Percentiles rank a stretch among this genome's conserved stretches.
phyloP scores from a whole-genome alignment of 2,888 invertebrate genomes.

The Drosophila prolongata region DNA sequence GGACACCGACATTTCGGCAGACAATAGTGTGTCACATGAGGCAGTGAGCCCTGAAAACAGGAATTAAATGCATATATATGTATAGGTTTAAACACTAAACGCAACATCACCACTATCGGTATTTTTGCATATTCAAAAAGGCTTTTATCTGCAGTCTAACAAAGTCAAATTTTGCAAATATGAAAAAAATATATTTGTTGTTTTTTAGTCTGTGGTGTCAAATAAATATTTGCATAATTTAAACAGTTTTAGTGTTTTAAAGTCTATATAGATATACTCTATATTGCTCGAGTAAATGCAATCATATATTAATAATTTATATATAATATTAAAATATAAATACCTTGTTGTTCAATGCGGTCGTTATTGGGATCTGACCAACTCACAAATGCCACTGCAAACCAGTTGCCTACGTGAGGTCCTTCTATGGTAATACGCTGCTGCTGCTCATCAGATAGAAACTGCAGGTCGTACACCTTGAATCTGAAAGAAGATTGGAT shows the following conservation, averaged over 20 bases:
- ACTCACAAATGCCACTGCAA: slow-evolving; percentile 90
- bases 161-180: slow-evolving; percentile 1
- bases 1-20: slow-evolving; percentile 88
- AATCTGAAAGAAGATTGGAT: slow-evolving; percentile 73
- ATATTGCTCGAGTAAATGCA: too few relatives aligned
- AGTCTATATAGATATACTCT: too few relatives aligned
- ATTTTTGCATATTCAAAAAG: slow-evolving; percentile 11
- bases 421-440: slow-evolving; percentile 87
- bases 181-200: background rate
- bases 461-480: slow-evolving; percentile 86
- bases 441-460: slow-evolving; percentile 87
- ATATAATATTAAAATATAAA: slow-evolving; percentile 9
- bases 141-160: slow-evolving; percentile 3
- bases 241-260: too few relatives aligned
- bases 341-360: slow-evolving; percentile 91
- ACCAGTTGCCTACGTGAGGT: slow-evolving; percentile 92
- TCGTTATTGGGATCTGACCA: slow-evolving; percentile 90
- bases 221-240: background rate
- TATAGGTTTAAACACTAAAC: background rate
- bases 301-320: too few relatives aligned
- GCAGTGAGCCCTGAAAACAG: slow-evolving; percentile 88
- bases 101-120: background rate
- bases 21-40: slow-evolving; percentile 88
- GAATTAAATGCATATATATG: background rate
- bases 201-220: background rate